Percentiles rank a stretch among this genome's conserved stretches.
Conservation (phyloP, 2,797 vertebrate genomes). For the Sphenopsis melanotis region DNA sequence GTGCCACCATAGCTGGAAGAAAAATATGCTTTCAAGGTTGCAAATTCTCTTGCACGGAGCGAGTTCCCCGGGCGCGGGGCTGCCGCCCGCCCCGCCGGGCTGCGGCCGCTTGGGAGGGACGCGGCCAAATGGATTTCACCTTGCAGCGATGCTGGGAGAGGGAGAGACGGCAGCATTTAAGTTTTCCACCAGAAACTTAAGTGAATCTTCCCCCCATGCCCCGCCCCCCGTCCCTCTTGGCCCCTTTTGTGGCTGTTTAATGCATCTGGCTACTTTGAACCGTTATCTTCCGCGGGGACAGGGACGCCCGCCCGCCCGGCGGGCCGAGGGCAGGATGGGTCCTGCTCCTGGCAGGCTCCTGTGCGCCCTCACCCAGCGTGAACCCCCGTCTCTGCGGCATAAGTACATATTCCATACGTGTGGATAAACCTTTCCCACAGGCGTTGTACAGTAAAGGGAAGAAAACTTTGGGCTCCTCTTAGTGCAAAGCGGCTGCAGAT, state of each 20-base stretch:
- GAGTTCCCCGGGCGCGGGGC: conserved; percentile 38
- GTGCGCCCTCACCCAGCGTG: not conserved
- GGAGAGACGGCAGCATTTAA: not conserved
- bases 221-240: not conserved
- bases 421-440: not conserved
- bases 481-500: conserved; percentile 37
- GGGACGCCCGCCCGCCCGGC: not conserved
- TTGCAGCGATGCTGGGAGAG: conserved; percentile 5
- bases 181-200: conserved; percentile 15
- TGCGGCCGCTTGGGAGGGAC: not conserved
- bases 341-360: not conserved
- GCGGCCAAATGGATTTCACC: conserved; percentile 42
- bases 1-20: conserved; percentile 75
- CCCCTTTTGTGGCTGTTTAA: not conserved
- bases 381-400: not conserved
- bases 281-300: not conserved
- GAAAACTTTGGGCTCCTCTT: conserved; percentile 46
- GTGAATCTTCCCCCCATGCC: not conserved
- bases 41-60: conserved; percentile 63
- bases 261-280: conserved; percentile 37
- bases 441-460: not conserved
- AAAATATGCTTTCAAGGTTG: conserved; percentile 73
- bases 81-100: conserved; percentile 20
- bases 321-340: not conserved
- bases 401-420: not conserved